Conservation (phyloP, 35 echinoderm and acorn worm species). For the Amphiura filiformis region DNA sequence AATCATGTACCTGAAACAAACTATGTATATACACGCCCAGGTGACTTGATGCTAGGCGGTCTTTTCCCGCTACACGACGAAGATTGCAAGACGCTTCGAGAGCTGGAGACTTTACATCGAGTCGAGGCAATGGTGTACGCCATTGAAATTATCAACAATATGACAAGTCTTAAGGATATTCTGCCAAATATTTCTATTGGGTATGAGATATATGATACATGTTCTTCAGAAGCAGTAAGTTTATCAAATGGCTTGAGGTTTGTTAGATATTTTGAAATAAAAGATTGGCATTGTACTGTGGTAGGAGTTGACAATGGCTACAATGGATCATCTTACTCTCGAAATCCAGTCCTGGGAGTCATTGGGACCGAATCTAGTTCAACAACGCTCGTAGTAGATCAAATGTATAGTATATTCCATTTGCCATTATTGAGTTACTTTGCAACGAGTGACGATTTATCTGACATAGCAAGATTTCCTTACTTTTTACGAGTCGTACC, state of each 20-base stretch:
- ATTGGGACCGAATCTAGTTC: constrained; percentile 62
- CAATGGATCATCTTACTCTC: background rate
- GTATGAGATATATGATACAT: constrained; percentile 65
- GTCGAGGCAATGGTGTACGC: constrained; percentile 62
- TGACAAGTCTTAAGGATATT: constrained; percentile 15
- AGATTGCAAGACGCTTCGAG: constrained; percentile 21
- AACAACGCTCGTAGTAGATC: constrained; percentile 40
- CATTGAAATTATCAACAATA: constrained; percentile 49
- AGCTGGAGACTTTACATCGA: constrained; percentile 41
- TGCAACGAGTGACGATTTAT: constrained; percentile 60
- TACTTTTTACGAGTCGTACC: constrained; percentile 63
- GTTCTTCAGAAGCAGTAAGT: constrained; percentile 25
- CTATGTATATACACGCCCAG: constrained; percentile 32
- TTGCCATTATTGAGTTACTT: constrained; percentile 56
- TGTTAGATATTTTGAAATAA: constrained; percentile 11
- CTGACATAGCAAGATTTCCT: constrained; percentile 33
- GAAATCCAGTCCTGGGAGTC: constrained; percentile 20
- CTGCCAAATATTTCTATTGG: constrained; percentile 46
- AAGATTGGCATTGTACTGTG: background rate
- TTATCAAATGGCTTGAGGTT: constrained; percentile 23
- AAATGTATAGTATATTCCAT: constrained; percentile 42
- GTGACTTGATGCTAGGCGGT: constrained; percentile 54
- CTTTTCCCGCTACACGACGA: constrained; percentile 40
- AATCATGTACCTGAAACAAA: constrained; percentile 36
- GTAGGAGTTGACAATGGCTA: background rate